Base-by-base conservation (phyloP, 2,797 vertebrate species). In the Cossypha caffra region DNA sequence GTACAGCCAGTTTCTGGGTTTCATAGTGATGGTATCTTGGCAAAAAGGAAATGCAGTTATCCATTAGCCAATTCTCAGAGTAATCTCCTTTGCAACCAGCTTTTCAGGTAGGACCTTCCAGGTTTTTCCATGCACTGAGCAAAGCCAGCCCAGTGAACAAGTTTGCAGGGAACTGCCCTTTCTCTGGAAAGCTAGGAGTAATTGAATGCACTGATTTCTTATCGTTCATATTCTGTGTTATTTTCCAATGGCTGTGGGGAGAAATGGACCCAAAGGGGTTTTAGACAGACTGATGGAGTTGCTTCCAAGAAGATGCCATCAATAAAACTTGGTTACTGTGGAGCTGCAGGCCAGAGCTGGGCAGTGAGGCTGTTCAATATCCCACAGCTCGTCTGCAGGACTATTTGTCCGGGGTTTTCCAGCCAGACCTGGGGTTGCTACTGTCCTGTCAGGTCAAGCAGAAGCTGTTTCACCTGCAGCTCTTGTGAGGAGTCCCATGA, bases 11-110 rank as follows among this genome's bases (percentile, higher is more conserved):
- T 28, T 75, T 58, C 29, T 50, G 57, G 33, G 35, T 16, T 74
- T 68, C n/a, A 1, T 4, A 13, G 9, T 43, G 83, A 55, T 92
- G 83, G 11, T 64, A 61, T 90, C 82, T 86, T 68, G 79, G 82
- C 90, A 75, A 7, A 90, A 86, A 74, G 63, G 55, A 82, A 91
- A 11, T 51, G 13, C 33, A 17, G 42, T 79, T 91, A 83, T 21
- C 76, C 90, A 81, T 84, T 42, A 95, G 85, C 78, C 69, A 72
- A 5, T 80, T 47, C 66, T 68, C 10, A 59, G 85, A 72, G 79
- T 45, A 37, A 71, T 64, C 31, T 47, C 42, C 66, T 91, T 47
- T 45, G 38, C 52, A 88, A 79, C 52, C 61, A 91, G 79, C 85
- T 95, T 72, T 82, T 79, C 87, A 87, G 81, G 52, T 85, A 68